A percentile compares a stretch with the other conserved stretches of the same genome.
These are phyloP conservation scores for Ptychodera flava DNA, from an alignment of 35 echinoderm and acorn worm species.

Conservation along the genomic window DNA sequence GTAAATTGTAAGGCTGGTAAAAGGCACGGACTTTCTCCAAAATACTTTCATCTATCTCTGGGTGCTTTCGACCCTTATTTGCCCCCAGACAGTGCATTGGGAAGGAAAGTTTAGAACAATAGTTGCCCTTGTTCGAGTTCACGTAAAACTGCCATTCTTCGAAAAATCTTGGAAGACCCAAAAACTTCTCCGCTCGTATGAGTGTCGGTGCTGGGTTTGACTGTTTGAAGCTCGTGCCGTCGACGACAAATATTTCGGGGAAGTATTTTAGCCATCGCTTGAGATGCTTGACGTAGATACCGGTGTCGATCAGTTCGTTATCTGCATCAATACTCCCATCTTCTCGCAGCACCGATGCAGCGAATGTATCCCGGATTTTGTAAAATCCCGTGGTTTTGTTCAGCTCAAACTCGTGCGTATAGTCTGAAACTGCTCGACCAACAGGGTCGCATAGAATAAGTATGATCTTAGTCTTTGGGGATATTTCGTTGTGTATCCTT, in stretches of 20 bases:
- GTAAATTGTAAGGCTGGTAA: conserved; percentile 61
- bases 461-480: neutral
- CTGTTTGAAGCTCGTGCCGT: conserved; percentile 41
- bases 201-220: conserved; percentile 36
- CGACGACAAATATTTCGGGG: conserved; percentile 51
- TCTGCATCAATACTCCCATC: conserved; percentile 29
- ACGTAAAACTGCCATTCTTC: conserved; percentile 56
- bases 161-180: conserved; percentile 53
- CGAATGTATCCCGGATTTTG: conserved; percentile 43
- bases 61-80: conserved; percentile 54
- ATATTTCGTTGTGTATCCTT: neutral
- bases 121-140: conserved; percentile 56
- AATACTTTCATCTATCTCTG: conserved; percentile 41
- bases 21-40: conserved; percentile 39
- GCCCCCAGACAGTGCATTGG: conserved; percentile 34
- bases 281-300: conserved; percentile 66
- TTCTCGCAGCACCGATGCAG: conserved; percentile 49
- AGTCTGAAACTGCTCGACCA: neutral
- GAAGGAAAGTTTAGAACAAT: conserved; percentile 40
- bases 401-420: neutral
- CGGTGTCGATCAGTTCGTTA: conserved; percentile 56
- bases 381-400: conserved; percentile 20
- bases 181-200: conserved; percentile 48
- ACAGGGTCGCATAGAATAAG: neutral
- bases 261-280: conserved; percentile 50